A percentile compares a stretch with the other conserved stretches of the same genome.
These are phyloP conservation scores for Julus scanicus DNA, from an alignment of 2,888 invertebrate species.

Conservation along the genomic window DNA sequence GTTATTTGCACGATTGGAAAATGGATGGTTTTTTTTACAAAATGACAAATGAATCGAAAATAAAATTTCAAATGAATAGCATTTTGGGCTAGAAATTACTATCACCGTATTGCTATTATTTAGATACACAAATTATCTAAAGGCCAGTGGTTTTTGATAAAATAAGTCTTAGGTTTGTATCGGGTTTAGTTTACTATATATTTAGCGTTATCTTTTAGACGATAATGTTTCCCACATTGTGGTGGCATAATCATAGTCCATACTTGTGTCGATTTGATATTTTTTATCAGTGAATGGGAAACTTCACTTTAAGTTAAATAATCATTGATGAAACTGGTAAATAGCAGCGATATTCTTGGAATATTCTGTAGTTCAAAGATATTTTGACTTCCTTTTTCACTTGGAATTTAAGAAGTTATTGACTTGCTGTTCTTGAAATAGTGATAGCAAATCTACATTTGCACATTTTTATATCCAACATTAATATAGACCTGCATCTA, in stretches of 20 bases:
- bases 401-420: background rate
- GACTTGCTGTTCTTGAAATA: background rate
- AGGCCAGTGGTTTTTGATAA: background rate
- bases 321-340: background rate
- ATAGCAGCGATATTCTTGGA: background rate
- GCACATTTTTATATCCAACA: too few species aligned
- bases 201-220: background rate
- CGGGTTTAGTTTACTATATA: background rate
- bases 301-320: background rate
- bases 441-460: background rate
- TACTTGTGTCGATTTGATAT: background rate
- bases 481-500: too few species aligned
- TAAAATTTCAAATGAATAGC: background rate
- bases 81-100: too few species aligned
- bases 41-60: background rate
- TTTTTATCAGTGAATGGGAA: slow-evolving; percentile 4
- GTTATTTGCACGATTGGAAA: background rate
- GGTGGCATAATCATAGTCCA: background rate
- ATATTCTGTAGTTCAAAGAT: background rate
- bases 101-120: too few species aligned
- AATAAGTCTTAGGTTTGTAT: background rate
- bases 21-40: background rate
- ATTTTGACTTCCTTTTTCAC: background rate
- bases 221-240: background rate
- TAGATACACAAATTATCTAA: too few species aligned